Conservation (phyloP, 2,888 invertebrate genomes). For the Lymantria monacha region DNA sequence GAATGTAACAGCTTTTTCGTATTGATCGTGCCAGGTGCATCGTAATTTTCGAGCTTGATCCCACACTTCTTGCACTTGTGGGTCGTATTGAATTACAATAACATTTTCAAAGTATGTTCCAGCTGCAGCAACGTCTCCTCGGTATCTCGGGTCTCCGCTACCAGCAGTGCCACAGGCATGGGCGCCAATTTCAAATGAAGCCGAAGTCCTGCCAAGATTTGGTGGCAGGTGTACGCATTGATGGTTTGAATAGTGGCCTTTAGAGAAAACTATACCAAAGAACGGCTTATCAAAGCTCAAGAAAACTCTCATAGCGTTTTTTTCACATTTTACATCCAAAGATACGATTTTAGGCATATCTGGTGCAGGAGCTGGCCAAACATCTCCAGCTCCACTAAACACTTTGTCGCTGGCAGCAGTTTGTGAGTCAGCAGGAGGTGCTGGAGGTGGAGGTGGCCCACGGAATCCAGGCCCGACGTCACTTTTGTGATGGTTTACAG, state of each 20-base stretch:
- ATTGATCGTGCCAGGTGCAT: conserved; percentile 97
- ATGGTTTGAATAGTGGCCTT: conserved; percentile 95
- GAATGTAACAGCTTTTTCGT: conserved; percentile 97
- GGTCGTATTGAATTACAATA: conserved; percentile 96
- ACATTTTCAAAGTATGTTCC: conserved; percentile 97
- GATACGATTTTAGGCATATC: conserved; percentile 97
- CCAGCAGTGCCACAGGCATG: conserved; percentile 96
- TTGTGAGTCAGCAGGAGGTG: conserved; percentile 74
- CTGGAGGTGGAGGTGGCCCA: conserved; percentile 84
- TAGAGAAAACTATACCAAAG: conserved; percentile 97
- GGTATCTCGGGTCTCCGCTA: conserved; percentile 95
- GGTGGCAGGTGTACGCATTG: conserved; percentile 96
- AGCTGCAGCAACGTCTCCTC: conserved; percentile 93
- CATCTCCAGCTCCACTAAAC: conserved; percentile 85
- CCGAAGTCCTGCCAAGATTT: conserved; percentile 91
- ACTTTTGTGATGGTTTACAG: conserved; percentile 75
- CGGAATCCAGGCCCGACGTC: conserved; percentile 85
- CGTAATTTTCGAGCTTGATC: conserved; percentile 95
- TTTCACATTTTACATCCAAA: conserved; percentile 96
- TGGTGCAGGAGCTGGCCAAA: conserved; percentile 92
- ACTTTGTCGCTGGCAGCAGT: conserved; percentile 83
- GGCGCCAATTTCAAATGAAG: conserved; percentile 95
- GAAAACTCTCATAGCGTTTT: conserved; percentile 96
- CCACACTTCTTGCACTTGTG: conserved; percentile 97
- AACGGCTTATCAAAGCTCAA: conserved; percentile 97